Evolutionary conservation across 2,888 invertebrate species (phyloP).

Genomic region (Hecatera dysodea): DNA sequence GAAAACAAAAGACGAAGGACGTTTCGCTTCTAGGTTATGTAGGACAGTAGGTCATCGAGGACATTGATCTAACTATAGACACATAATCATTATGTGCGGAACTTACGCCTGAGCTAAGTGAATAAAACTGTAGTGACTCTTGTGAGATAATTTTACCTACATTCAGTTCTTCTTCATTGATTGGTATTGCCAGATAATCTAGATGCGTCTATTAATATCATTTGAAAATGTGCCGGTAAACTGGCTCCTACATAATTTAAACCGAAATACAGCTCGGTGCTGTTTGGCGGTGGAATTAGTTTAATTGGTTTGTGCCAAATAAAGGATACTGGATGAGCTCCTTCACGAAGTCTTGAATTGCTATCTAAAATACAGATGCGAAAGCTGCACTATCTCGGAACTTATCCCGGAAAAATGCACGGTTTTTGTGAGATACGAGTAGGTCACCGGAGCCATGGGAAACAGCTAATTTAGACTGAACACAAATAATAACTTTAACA

Average conservation of each 20-base stretch:
- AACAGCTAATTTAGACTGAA: neutral
- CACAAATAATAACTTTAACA: neutral
- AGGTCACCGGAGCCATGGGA: too few species aligned
- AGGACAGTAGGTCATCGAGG: conserved; percentile 34
- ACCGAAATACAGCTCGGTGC: neutral
- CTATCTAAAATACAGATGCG: too few species aligned
- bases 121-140: neutral
- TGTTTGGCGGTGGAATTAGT: neutral
- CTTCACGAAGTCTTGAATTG: too few species aligned
- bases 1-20: conserved; percentile 49
- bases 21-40: conserved; percentile 29
- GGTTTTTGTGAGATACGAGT: too few species aligned
- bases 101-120: neutral
- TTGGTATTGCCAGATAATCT: neutral
- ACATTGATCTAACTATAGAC: conserved; percentile 3
- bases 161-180: neutral
- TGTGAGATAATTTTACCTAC: neutral
- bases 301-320: too few species aligned
- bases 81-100: neutral
- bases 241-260: neutral
- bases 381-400: too few species aligned
- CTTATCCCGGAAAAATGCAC: too few species aligned
- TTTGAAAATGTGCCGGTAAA: neutral
- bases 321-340: too few species aligned
- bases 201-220: accelerated